These are phyloP conservation scores for Watsonalla binaria DNA, from an alignment of 2,888 invertebrate genomes.

Conservation along the genomic window DNA sequence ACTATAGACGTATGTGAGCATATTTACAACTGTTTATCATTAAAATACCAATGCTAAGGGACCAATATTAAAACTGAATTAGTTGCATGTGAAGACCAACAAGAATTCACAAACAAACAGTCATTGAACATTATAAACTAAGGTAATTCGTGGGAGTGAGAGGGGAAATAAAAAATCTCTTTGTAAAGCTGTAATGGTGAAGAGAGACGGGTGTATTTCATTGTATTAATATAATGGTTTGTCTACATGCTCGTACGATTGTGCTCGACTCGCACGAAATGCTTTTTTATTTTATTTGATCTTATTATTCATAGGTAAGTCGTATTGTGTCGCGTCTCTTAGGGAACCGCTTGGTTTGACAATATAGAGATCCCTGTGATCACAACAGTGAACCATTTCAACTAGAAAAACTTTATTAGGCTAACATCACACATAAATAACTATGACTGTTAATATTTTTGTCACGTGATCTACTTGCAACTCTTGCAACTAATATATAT, in stretches of 20 bases:
- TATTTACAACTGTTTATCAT: too few relatives aligned
- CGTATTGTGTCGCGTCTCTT: slow-evolving; percentile 53
- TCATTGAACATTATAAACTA: slow-evolving; percentile 46
- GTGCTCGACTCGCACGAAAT: slow-evolving; percentile 52
- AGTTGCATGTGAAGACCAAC: not conserved
- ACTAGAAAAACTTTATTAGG: too few relatives aligned
- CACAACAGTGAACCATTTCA: not conserved
- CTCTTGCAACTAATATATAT: too few relatives aligned
- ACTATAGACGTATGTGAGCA: too few relatives aligned
- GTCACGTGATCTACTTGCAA: too few relatives aligned
- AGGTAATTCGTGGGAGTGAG: slow-evolving; percentile 49
- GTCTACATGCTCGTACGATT: slow-evolving; percentile 69
- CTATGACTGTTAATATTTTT: too few relatives aligned
- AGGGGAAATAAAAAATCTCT: slow-evolving; percentile 36
- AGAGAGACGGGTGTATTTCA: slow-evolving; percentile 43
- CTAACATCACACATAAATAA: too few relatives aligned
- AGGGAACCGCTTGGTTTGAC: slow-evolving; percentile 27
- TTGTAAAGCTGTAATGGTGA: slow-evolving; percentile 33
- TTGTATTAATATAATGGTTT: slow-evolving; percentile 71
- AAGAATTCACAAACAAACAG: slow-evolving; percentile 15
- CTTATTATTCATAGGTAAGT: slow-evolving; percentile 74
- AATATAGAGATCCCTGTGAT: slow-evolving; percentile 26
- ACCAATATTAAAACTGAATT: not conserved
- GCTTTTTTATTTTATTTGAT: slow-evolving; percentile 52
- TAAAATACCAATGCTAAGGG: not conserved